Evolutionary conservation across 2,888 invertebrate genomes (phyloP).

Genomic region (Onchidella celtica): DNA sequence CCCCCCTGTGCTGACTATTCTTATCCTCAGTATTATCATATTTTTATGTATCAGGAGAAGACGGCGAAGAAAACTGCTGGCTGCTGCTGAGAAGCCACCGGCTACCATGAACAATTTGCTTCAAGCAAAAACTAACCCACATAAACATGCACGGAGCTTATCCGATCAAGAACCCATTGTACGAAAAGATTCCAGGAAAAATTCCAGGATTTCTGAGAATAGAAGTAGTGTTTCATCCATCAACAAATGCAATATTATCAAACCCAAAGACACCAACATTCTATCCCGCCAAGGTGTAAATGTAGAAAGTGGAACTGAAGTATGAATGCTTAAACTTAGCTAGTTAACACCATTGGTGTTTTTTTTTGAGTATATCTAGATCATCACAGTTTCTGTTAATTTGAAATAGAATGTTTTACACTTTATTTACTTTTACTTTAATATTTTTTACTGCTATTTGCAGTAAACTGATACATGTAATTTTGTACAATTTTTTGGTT

Average conservation of each 20-base stretch:
- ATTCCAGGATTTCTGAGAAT: background rate
- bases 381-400: too few species aligned
- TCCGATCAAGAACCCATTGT: background rate
- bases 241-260: slow-evolving; percentile 52
- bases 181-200: background rate
- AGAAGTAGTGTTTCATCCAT: slow-evolving; percentile 22
- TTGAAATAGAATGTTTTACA: too few species aligned
- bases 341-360: too few species aligned
- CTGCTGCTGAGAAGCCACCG: background rate
- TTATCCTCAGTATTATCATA: slow-evolving; percentile 35
- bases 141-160: background rate
- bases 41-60: slow-evolving; percentile 43
- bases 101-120: slow-evolving; percentile 20
- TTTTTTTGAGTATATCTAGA: too few species aligned
- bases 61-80: slow-evolving; percentile 34
- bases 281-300: slow-evolving; percentile 42
- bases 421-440: too few species aligned
- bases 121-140: background rate
- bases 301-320: slow-evolving; percentile 54
- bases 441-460: too few species aligned
- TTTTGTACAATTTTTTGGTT: too few species aligned
- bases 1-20: slow-evolving; percentile 35
- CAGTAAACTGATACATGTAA: too few species aligned
- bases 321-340: too few species aligned
- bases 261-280: slow-evolving; percentile 53